Evolutionary conservation across 2,888 invertebrate genomes (phyloP).

Genomic region (Philereme vetulata): DNA sequence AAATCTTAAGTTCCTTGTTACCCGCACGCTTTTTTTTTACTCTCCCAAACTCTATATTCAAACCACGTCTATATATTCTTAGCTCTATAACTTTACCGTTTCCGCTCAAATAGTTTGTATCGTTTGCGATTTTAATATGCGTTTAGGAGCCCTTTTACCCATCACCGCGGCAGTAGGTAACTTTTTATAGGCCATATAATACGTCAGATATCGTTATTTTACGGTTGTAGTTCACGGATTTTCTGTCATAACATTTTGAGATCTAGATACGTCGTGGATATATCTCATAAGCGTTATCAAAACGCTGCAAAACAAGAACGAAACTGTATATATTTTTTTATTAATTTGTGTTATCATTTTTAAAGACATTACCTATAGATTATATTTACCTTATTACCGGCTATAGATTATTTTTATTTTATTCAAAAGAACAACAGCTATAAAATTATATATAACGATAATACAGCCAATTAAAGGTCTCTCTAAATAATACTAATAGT

Average conservation of each 20-base stretch:
- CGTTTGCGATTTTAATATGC: conserved; percentile 77
- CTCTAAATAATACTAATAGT: too few species aligned
- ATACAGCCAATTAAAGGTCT: too few species aligned
- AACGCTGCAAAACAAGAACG: conserved; percentile 47
- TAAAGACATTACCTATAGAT: too few species aligned
- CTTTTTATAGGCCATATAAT: conserved; percentile 79
- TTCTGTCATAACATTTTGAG: conserved; percentile 80
- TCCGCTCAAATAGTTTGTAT: conserved; percentile 79
- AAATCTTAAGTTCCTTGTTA: too few species aligned
- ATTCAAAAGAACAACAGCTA: too few species aligned
- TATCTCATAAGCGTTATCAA: conserved; percentile 68
- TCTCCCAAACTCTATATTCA: conserved; percentile 6
- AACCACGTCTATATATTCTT: conserved; percentile 36
- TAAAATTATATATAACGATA: too few species aligned
- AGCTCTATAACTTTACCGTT: conserved; percentile 72
- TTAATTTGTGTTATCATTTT: too few species aligned
- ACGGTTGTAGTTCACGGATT: conserved; percentile 69
- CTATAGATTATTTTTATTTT: too few species aligned
- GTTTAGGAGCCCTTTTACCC: conserved; percentile 77
- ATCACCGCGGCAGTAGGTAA: conserved; percentile 65
- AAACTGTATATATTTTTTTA: neutral
- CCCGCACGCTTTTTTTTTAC: too few species aligned
- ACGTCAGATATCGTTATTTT: conserved; percentile 80
- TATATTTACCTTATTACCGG: too few species aligned
- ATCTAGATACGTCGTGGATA: conserved; percentile 65